Percentiles rank a stretch among this genome's conserved stretches.
Evolutionary conservation across 2,797 vertebrate genomes (phyloP).

Genomic region (Apogon talboti): DNA sequence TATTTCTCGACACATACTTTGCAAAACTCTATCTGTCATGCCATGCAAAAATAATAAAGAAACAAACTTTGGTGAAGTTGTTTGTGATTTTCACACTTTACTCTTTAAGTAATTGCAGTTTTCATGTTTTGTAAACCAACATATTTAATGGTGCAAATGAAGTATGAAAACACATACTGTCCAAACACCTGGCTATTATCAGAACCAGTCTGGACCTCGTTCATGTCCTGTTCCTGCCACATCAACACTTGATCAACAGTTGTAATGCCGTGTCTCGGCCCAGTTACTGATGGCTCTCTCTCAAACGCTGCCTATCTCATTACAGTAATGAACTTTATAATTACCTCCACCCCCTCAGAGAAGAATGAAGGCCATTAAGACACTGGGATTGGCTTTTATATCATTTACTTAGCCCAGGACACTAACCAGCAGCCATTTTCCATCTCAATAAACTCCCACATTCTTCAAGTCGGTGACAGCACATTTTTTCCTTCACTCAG

Average conservation of each 20-base stretch:
- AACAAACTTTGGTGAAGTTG: too few relatives aligned
- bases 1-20: too few relatives aligned
- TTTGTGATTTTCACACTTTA: too few relatives aligned
- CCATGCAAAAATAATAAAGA: too few relatives aligned
- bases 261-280: slow-evolving; percentile 71
- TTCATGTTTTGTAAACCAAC: too few relatives aligned
- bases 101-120: too few relatives aligned
- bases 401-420: slow-evolving; percentile 86
- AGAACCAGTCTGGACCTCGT: slow-evolving; percentile 56
- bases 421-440: slow-evolving; percentile 86
- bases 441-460: slow-evolving; percentile 83
- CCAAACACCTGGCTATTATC: slow-evolving; percentile 41
- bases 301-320: slow-evolving; percentile 85
- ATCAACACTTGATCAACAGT: slow-evolving; percentile 78
- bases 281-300: slow-evolving; percentile 78
- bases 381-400: slow-evolving; percentile 87
- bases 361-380: slow-evolving; percentile 87
- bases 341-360: slow-evolving; percentile 85
- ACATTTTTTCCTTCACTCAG: neutral
- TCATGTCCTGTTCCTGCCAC: slow-evolving; percentile 56
- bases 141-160: neutral
- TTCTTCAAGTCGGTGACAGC: slow-evolving; percentile 68
- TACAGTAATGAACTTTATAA: slow-evolving; percentile 90
- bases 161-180: neutral
- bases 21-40: too few relatives aligned